Conservation (phyloP, 2,797 vertebrate genomes). For the Sphenopsis melanotis region DNA sequence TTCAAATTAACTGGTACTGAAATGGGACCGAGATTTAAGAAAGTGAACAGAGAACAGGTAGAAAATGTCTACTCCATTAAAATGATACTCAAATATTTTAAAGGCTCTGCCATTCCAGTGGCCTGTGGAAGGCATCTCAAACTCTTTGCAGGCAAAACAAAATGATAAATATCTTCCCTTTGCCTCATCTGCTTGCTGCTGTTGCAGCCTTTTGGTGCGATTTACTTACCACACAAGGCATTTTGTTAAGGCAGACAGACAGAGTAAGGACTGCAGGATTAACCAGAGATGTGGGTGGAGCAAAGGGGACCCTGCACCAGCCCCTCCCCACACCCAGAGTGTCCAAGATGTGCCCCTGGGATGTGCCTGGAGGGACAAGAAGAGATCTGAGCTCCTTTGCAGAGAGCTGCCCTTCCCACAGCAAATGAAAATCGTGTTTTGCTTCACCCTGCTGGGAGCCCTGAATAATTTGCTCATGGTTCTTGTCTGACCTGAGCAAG, state of each 20-base stretch:
- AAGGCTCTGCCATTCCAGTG: background rate
- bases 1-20: slow-evolving; percentile 12
- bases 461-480: background rate
- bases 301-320: background rate
- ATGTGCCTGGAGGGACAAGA: background rate
- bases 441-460: background rate
- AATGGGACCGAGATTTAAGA: background rate
- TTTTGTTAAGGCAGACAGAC: background rate
- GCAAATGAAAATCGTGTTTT: background rate
- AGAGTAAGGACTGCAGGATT: background rate
- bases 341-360: background rate
- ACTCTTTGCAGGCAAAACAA: background rate
- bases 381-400: background rate
- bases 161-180: background rate
- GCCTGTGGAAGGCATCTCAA: background rate
- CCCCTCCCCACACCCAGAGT: background rate
- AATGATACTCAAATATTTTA: background rate
- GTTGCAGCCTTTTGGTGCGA: background rate
- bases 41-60: background rate
- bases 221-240: background rate
- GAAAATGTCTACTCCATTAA: background rate
- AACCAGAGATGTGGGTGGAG: background rate
- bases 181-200: background rate
- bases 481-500: background rate
- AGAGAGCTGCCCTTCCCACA: background rate